Percentiles rank a stretch among this genome's conserved stretches.
phyloP scores from a whole-genome alignment of 1,140 invertebrate genomes.

The Hermetia illucens region DNA sequence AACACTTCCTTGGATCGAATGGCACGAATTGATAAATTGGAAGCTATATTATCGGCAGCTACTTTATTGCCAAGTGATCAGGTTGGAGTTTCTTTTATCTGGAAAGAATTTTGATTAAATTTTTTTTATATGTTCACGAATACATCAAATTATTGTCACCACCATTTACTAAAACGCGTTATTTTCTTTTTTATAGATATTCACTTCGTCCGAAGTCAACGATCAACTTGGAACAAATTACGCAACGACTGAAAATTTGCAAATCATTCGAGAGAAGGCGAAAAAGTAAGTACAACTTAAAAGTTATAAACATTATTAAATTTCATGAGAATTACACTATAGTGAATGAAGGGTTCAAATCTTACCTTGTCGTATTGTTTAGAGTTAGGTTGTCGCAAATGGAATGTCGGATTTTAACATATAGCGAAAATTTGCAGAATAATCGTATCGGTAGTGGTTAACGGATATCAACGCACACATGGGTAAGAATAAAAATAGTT shows the following conservation, averaged over 20 bases:
- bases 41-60: conserved; percentile 67
- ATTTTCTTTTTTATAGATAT: conserved; percentile 14
- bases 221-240: conserved; percentile 25
- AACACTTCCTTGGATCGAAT: conserved; percentile 68
- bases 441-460: no score
- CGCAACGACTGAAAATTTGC: conserved; percentile 26
- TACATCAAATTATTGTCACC: background rate
- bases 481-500: no score
- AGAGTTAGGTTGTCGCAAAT: no score
- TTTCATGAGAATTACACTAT: background rate
- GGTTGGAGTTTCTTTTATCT: conserved; percentile 8
- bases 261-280: conserved; percentile 24
- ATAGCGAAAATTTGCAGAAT: no score
- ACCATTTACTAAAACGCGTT: background rate
- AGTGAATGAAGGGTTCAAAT: background rate
- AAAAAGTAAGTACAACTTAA: conserved; percentile 18
- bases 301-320: background rate
- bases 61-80: conserved; percentile 39
- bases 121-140: background rate
- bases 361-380: conserved; percentile 1
- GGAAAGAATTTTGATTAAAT: background rate
- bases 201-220: conserved; percentile 23
- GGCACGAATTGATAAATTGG: conserved; percentile 74
- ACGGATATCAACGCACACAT: no score
- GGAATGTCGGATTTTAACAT: no score